Base-by-base conservation (phyloP, 2,888 invertebrate species). In the Mayetiola destructor region DNA sequence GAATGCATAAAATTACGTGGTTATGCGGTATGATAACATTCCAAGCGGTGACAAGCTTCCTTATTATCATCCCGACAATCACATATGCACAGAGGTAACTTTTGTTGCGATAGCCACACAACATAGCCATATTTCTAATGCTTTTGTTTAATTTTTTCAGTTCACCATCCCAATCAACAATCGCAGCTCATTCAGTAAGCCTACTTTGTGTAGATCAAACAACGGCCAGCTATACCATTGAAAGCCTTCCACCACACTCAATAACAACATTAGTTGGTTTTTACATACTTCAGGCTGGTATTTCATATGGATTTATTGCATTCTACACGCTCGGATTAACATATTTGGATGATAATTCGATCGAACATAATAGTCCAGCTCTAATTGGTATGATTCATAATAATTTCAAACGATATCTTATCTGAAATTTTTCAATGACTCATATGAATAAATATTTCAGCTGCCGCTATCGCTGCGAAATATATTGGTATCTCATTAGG, bases 291-390 rank as follows among this genome's bases (percentile, higher is more conserved):
- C 78, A 79, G 64, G 62, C 78, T 54, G 64, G 73, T 0, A 66
- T 72, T 55, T 77, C 75, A 56, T 64, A 77, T 58, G 75, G 72
- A 0, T 70, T 71, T 16, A 64, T 76, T 30, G 74, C 77, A 0
- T 78, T 77, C 61, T 75, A 75, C 48, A 71, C 77, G 0, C 72
- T 79, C 18, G 80, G 80, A 8, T 67, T 81, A 20, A 75, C 77
- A 4, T 81, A 80, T 62, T 69, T 81, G 9, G 81, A 81, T 60
- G 81, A 81, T 61, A 80, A 81, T 64, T 75, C 77, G 0, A 69
- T 73, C 23, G 73, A 71, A 20, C 69, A 73, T 55, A 73, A 77
- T 53, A 74, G 76, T 59, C 73, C 79, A 1, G 71, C 73, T 1
- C 71, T 71, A 30, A 69, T 77, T 59, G 75, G 73, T 55, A 70